Conservation (phyloP, 2,888 invertebrate genomes). For the Leucania comma region DNA sequence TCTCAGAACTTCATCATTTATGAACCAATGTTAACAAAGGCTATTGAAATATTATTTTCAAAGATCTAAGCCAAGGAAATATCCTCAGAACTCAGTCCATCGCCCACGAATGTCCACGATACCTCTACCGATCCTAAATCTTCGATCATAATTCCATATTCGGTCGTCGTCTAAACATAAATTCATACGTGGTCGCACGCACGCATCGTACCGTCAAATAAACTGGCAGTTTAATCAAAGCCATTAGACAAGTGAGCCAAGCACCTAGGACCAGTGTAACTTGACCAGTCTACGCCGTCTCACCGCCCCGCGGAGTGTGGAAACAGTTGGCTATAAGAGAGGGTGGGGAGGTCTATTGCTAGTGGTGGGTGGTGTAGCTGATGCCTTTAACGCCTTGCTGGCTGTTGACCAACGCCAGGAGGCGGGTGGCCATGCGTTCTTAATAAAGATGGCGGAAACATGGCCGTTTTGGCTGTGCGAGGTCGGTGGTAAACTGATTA, state of each 20-base stretch:
- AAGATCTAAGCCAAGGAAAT: neutral
- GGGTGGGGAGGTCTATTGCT: constrained; percentile 76
- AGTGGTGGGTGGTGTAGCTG: constrained; percentile 85
- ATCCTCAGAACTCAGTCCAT: neutral
- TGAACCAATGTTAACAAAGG: neutral
- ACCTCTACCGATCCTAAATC: constrained; percentile 75
- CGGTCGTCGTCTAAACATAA: constrained; percentile 87
- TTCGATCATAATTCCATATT: constrained; percentile 85
- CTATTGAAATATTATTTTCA: neutral
- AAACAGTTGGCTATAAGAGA: constrained; percentile 60
- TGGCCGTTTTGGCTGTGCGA: constrained; percentile 81
- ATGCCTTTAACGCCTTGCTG: constrained; percentile 91
- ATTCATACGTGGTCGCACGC: constrained; percentile 89
- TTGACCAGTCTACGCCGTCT: constrained; percentile 77
- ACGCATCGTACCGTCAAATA: constrained; percentile 90
- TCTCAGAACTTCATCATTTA: no score
- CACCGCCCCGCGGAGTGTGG: constrained; percentile 66
- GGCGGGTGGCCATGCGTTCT: constrained; percentile 89
- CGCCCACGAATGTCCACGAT: constrained; percentile 37
- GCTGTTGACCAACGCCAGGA: constrained; percentile 89
- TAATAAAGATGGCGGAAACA: constrained; percentile 89
- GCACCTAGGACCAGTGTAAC: constrained; percentile 79
- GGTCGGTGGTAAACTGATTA: constrained; percentile 75
- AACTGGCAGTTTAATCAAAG: constrained; percentile 91
- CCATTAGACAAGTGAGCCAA: constrained; percentile 90